Base-by-base conservation (phyloP, 2,888 invertebrate species). In the Eretmocerus hayati region DNA sequence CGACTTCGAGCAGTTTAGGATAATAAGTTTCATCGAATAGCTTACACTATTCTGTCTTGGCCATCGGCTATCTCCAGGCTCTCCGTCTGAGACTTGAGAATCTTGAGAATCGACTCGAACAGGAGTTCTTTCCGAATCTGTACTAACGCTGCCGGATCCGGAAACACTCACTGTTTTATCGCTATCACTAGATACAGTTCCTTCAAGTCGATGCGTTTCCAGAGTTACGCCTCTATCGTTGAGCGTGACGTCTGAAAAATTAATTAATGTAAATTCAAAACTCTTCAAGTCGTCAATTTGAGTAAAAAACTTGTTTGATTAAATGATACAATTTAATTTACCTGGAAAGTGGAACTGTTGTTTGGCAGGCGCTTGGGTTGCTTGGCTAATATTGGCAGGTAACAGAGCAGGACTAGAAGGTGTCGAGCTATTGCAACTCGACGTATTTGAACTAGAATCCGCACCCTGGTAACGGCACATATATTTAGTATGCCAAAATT, bases 341-440 rank as follows among this genome's bases (percentile, higher is more conserved):
- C 85, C 86, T 63, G 87, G 87, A 74, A 87, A 89, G 67, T 85
- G 81, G 72, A 89, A 90, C 72, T 85, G 83, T 59, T 81, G 81
- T 59, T 77, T 78, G 62, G 64, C 69, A 64, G 76, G 63, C 66
- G 70, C 62, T 62, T 74, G 71, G 70, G 74, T 62, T 66, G 66
- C 66, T 63, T 69, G 66, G 63, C 65, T 72, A 63, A 70, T 68
- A 67, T 71, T 74, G 66, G 74, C 75, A 64, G 75, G 79, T 64
- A 77, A 75, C 60, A 84, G 76, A 59, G 92, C 93, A 42, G 96
- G 95, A 66, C 92, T 93, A 60, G 94, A 94, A 54, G 95, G 94
- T 54, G 93, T 91, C 49, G 94, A 94, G 70, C 92, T 93, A 74
- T 93, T 94, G 76, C 93, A 94, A 71, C 93, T 94, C 46, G 94